Conservation (phyloP, 2,797 vertebrate genomes). For the Sebastes nivosus region DNA sequence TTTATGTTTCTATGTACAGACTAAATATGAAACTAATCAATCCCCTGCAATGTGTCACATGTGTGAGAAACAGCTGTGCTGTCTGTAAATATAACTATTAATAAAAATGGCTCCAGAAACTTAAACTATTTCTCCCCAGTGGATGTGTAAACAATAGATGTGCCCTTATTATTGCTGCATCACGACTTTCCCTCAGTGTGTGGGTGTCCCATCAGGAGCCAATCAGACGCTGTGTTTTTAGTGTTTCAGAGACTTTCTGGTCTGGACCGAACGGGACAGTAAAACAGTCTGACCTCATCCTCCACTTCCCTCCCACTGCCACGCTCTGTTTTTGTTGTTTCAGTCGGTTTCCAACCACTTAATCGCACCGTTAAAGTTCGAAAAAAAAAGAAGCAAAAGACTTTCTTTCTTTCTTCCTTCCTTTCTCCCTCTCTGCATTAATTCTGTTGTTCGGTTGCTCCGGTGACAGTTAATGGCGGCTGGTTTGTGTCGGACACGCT, state of each 20-base stretch:
- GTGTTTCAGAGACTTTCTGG: constrained; percentile 44
- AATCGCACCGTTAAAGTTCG: constrained; percentile 43
- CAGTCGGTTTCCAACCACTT: constrained; percentile 66
- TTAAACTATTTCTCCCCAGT: not conserved
- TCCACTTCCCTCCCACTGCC: constrained; percentile 35
- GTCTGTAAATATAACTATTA: constrained; percentile 71
- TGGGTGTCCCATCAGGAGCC: constrained; percentile 6
- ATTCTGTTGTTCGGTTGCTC: constrained; percentile 59
- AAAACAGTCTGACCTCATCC: constrained; percentile 65
- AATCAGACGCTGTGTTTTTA: constrained; percentile 23
- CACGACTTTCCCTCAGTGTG: not conserved
- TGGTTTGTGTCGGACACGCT: constrained; percentile 56
- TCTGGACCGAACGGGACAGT: constrained; percentile 37
- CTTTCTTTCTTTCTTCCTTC: constrained; percentile 49
- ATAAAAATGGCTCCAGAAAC: constrained; percentile 50
- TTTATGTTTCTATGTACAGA: constrained; percentile 36
- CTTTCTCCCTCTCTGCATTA: constrained; percentile 38
- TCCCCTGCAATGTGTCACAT: constrained; percentile 26
- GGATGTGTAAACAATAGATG: constrained; percentile 1
- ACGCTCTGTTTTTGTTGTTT: constrained; percentile 69
- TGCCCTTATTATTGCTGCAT: not conserved
- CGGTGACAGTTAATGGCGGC: constrained; percentile 60
- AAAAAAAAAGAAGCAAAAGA: constrained; percentile 46
- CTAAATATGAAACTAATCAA: constrained; percentile 53
- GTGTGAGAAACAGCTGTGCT: constrained; percentile 79